Base-by-base conservation (phyloP, 2,113 vertebrate genomes). In the Electrona antarctica region DNA sequence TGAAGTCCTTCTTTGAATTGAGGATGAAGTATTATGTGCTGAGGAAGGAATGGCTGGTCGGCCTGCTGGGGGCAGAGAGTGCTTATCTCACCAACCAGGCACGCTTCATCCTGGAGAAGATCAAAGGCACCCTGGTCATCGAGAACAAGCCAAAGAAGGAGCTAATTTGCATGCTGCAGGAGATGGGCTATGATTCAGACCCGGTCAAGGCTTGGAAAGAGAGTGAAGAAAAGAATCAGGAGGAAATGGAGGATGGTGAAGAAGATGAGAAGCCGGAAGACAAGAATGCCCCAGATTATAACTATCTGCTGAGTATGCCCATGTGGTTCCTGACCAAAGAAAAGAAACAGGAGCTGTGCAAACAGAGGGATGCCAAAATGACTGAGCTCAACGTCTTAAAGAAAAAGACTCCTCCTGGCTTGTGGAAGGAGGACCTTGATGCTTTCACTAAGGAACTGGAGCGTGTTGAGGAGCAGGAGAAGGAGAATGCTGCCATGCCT, bases 121-220 rank as follows among this genome's bases (percentile, higher is more conserved):
- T 99, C 78, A 84, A 98, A 58, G 97, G 97, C 83, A 96, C 87
- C 74, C 92, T 99, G 50, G 93, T 98, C 10, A 99, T 99, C 0
- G 98, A 99, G 90, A 99, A 99, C 91, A 99, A 99, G 64, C 96
- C 97, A 54, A 99, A 98, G 91, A 98, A 98, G 79, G 96, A 98
- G 63, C 78, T 99, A 77, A 99, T 99, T 76, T 88, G 92, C 80
- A 93, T 98, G 90, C 93, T 99, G 52, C 88, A 97, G 77, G 63
- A 95, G 82, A 95, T 97, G 90, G 97, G 97, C 29, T 99, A 96
- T 0, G 97, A 98, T 83, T 99, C 97, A 0, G 97, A 99, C 77
- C 98, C 98, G 0, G 95, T 98, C 65, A 99, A 98, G 77, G 87
- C 91, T 62, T 99, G 98, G 98, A 99, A 98, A 81, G 33, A 41